These are phyloP conservation scores for Callorhinus ursinus DNA, from an alignment of 2,113 vertebrate species.

Conservation along the genomic window DNA sequence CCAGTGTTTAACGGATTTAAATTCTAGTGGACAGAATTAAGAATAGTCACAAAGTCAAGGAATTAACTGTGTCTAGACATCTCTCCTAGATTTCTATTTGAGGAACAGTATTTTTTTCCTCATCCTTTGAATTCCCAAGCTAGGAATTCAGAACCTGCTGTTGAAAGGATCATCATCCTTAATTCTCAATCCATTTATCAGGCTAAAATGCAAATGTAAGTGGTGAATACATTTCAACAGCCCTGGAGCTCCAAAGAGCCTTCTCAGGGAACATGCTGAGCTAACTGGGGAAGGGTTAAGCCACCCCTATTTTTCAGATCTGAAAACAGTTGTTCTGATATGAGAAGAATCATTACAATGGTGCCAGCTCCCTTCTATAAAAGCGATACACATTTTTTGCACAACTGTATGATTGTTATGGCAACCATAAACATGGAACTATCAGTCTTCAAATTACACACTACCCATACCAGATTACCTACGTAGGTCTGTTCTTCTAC, in stretches of 20 bases:
- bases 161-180: slow-evolving; percentile 80
- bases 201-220: slow-evolving; percentile 81
- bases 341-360: slow-evolving; percentile 80
- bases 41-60: slow-evolving; percentile 72
- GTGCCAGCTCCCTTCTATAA: slow-evolving; percentile 80
- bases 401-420: slow-evolving; percentile 84
- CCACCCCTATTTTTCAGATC: slow-evolving; percentile 82
- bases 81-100: slow-evolving; percentile 81
- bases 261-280: slow-evolving; percentile 81
- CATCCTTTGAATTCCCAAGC: slow-evolving; percentile 80
- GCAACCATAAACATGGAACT: slow-evolving; percentile 85
- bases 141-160: slow-evolving; percentile 79
- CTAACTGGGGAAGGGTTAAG: slow-evolving; percentile 79
- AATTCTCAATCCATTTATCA: slow-evolving; percentile 81
- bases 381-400: slow-evolving; percentile 82
- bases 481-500: slow-evolving; percentile 46
- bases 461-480: slow-evolving; percentile 63
- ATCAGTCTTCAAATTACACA: slow-evolving; percentile 79
- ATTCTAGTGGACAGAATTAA: slow-evolving; percentile 66
- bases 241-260: slow-evolving; percentile 62
- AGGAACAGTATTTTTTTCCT: slow-evolving; percentile 78
- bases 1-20: slow-evolving; percentile 56
- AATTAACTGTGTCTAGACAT: slow-evolving; percentile 84
- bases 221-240: slow-evolving; percentile 78
- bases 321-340: slow-evolving; percentile 83